Conservation (phyloP, 2,797 vertebrate genomes). For the Lutjanus argentimaculatus region DNA sequence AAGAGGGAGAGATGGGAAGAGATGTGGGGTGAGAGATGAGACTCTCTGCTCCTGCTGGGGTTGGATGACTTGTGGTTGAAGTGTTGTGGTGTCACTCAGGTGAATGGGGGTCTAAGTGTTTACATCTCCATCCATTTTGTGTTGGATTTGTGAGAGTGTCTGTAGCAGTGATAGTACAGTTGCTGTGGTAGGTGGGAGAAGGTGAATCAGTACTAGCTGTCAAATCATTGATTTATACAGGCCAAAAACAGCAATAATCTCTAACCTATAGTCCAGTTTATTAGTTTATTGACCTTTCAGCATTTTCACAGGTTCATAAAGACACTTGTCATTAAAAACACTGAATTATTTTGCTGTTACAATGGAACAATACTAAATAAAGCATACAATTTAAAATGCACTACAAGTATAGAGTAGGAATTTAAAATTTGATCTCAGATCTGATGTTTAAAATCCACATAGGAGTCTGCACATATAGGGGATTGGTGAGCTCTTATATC, state of each 20-base stretch:
- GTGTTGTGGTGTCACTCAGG: constrained; percentile 4
- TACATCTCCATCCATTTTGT: background rate
- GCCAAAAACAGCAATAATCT: background rate
- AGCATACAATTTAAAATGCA: too few relatives aligned
- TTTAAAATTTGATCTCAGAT: too few relatives aligned
- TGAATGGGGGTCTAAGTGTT: constrained; percentile 7
- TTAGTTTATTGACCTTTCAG: too few relatives aligned
- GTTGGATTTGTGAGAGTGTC: constrained; percentile 7
- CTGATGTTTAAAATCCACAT: too few relatives aligned
- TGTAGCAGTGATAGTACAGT: background rate
- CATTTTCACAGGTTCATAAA: too few relatives aligned
- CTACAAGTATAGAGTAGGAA: too few relatives aligned
- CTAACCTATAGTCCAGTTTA: background rate
- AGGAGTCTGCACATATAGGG: too few relatives aligned
- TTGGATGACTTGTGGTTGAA: background rate
- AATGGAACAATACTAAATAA: too few relatives aligned
- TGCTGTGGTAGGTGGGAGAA: background rate
- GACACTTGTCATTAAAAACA: too few relatives aligned
- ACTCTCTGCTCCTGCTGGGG: background rate
- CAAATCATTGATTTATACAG: background rate
- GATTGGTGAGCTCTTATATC: too few relatives aligned
- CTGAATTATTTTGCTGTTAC: too few relatives aligned
- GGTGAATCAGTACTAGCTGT: background rate
- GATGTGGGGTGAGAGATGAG: background rate
- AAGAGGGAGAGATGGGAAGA: background rate